A percentile compares a stretch with the other conserved stretches of the same genome.
Conservation (phyloP, 2,888 invertebrate genomes). For the Noctua pronuba region DNA sequence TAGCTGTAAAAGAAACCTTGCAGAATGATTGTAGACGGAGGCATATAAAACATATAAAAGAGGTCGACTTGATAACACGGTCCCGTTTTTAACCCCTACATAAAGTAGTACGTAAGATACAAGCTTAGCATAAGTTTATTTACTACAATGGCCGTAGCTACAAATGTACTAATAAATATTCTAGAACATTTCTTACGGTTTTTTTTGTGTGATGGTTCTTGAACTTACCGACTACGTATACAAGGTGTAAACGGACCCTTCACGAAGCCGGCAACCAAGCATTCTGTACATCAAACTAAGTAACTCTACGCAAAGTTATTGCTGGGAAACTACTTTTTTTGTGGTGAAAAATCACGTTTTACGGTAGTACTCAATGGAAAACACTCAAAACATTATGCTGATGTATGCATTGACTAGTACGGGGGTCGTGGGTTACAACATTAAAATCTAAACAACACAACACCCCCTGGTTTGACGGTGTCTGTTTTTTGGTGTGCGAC, state of each 20-base stretch:
- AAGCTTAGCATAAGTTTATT: constrained; percentile 50
- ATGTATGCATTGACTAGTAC: too few species aligned
- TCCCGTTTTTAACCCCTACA: constrained; percentile 32
- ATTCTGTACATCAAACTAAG: too few species aligned
- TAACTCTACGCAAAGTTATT: too few species aligned
- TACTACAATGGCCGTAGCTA: constrained; percentile 17
- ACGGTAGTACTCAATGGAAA: too few species aligned
- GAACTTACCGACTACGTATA: not conserved
- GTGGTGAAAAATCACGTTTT: too few species aligned
- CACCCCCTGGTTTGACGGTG: not conserved
- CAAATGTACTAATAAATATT: constrained; percentile 30
- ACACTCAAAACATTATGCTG: too few species aligned
- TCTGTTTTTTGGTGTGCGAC: not conserved
- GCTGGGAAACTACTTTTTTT: too few species aligned
- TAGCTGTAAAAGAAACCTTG: constrained; percentile 33
- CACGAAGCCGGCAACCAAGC: too few species aligned
- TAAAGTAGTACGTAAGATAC: constrained; percentile 29
- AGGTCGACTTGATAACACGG: constrained; percentile 30
- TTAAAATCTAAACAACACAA: not conserved
- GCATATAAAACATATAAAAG: constrained; percentile 41
- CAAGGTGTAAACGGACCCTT: too few species aligned
- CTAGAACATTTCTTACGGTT: constrained; percentile 12
- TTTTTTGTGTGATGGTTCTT: not conserved
- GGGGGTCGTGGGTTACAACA: too few species aligned
- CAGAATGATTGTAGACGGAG: constrained; percentile 13